Base-by-base conservation (phyloP, 1,140 invertebrate species). In the Drosophila seguyi region DNA sequence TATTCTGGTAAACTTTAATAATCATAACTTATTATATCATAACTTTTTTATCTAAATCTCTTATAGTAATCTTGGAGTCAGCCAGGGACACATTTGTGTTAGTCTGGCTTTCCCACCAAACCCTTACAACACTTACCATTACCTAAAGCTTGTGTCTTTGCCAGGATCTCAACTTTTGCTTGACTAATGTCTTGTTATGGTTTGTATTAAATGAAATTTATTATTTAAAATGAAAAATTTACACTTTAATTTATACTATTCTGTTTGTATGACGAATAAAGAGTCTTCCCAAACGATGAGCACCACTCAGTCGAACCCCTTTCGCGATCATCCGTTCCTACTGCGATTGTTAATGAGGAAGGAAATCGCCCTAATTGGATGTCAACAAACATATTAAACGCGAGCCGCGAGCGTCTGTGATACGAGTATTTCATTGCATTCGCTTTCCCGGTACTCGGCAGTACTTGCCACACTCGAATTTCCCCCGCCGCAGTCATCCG, bases 281-380 rank as follows among this genome's bases (percentile, higher is more conserved):
- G 22, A 25, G 11, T 45, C 22, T 47, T 10, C 4, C 27, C n/a
- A 13, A 44, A 59, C 4, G 2, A 6, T 27, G 22, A n/a, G 53
- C 20, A 75, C 16, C 18, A 4, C n/a, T 11, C 3, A 34, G 47
- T 74, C 71, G 72, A n/a, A n/a, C 14, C 52, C 11, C 20, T 10
- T 10, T 14, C 34, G 13, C 13, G 7, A 50, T 25, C 45, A 48
- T 62, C 53, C 78, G 62, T 63, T 79, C 41, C 66, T 48, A 50
- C 78, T 66, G 75, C 72, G 67, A 74, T 62, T 90, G 78, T 90
- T 90, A 90, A 90, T 90, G 86, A 90, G 85, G 85, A 90, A 90
- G 85, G 85, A 90, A 90, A 90, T 90, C 85, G 85, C 81, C 90
- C 74, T 90, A 90, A 90, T 90, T 90, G 85, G 85, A 81, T 90